phyloP scores from a whole-genome alignment of 2,888 invertebrate genomes.

The Acronicta aceris region DNA sequence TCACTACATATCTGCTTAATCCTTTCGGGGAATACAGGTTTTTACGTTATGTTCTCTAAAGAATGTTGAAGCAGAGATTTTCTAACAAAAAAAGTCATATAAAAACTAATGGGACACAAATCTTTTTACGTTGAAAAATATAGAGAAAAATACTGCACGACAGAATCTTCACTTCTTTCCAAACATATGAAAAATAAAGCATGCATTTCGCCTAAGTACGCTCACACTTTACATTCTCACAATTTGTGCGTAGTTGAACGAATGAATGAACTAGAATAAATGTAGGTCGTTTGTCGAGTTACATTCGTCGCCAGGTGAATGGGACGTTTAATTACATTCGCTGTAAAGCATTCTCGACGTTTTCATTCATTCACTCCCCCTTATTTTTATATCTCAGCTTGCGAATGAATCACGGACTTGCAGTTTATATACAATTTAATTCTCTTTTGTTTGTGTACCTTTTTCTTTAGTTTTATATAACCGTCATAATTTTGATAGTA shows the following conservation, averaged over 20 bases:
- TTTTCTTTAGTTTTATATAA: slow-evolving; percentile 49
- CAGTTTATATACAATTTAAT: slow-evolving; percentile 36
- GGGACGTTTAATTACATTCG: slow-evolving; percentile 75
- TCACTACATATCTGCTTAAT: too few species aligned
- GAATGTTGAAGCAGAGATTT: too few species aligned
- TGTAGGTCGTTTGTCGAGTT: slow-evolving; percentile 55
- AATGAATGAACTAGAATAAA: slow-evolving; percentile 55
- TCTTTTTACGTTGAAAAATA: slow-evolving; percentile 12
- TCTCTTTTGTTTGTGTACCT: slow-evolving; percentile 19
- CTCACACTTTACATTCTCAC: slow-evolving; percentile 38
- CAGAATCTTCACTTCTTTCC: slow-evolving; percentile 10
- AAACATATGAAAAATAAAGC: slow-evolving; percentile 38
- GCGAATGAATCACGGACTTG: slow-evolving; percentile 39
- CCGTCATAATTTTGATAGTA: too few species aligned
- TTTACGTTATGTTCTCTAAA: too few species aligned
- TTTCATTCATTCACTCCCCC: slow-evolving; percentile 64
- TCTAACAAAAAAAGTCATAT: too few species aligned
- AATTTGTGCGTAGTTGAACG: slow-evolving; percentile 55
- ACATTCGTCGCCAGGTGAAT: slow-evolving; percentile 67
- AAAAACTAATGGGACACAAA: neutral
- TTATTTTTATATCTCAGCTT: slow-evolving; percentile 45
- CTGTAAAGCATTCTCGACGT: slow-evolving; percentile 61
- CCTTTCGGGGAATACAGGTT: too few species aligned
- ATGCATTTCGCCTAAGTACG: slow-evolving; percentile 47
- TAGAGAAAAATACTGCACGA: slow-evolving; percentile 12